A percentile compares a stretch with the other conserved stretches of the same genome.
These are phyloP conservation scores for Poeciliopsis retropinna DNA, from an alignment of 2,113 vertebrate species.

Conservation along the genomic window DNA sequence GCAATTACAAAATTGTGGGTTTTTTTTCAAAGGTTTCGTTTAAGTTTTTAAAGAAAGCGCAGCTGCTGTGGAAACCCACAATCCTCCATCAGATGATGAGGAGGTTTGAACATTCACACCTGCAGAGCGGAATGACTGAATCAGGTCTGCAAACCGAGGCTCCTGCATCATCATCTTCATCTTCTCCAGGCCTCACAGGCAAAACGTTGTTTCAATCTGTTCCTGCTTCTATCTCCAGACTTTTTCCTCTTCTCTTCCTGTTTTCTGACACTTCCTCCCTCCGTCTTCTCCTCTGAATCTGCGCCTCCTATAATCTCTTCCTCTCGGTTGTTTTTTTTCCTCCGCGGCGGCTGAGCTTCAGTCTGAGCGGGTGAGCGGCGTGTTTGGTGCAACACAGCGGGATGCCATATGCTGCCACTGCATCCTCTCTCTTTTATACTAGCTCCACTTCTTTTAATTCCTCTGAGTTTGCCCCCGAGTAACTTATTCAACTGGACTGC, in stretches of 20 bases:
- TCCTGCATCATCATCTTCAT: not conserved
- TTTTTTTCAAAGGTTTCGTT: no score
- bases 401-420: slow-evolving; percentile 19
- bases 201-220: slow-evolving; percentile 21
- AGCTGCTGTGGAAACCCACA: no score
- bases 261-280: slow-evolving; percentile 19
- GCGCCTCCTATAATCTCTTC: slow-evolving; percentile 36
- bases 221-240: slow-evolving; percentile 14
- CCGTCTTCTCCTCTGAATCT: slow-evolving; percentile 19
- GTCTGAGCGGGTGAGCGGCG: slow-evolving; percentile 28
- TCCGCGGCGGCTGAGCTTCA: slow-evolving; percentile 48
- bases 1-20: no score
- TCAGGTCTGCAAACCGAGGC: slow-evolving; percentile 31
- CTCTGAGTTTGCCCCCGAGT: no score
- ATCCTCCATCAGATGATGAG: no score
- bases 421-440: slow-evolving; percentile 10
- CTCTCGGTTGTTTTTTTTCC: slow-evolving; percentile 15
- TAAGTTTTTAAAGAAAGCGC: no score
- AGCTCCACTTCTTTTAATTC: slow-evolving; percentile 9
- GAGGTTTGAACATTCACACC: slow-evolving; percentile 1
- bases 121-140: slow-evolving; percentile 50
- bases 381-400: slow-evolving; percentile 45
- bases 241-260: slow-evolving; percentile 17
- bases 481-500: no score
- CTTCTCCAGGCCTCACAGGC: slow-evolving; percentile 9